These are phyloP conservation scores for Dolichomitus sp. DNA, from an alignment of 2,888 invertebrate species.

Conservation along the genomic window DNA sequence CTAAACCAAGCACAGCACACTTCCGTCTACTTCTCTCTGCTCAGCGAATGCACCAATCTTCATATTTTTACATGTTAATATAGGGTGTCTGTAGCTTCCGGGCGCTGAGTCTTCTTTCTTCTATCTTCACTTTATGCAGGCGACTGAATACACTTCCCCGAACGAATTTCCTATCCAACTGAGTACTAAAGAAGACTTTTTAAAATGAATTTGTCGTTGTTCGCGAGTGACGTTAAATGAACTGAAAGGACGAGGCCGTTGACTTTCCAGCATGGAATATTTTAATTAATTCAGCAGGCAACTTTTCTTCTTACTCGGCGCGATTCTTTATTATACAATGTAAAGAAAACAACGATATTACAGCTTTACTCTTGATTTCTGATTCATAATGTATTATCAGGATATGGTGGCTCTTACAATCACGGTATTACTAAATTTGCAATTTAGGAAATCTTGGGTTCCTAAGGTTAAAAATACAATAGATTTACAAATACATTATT, in stretches of 20 bases:
- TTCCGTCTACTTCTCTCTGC: constrained; percentile 27
- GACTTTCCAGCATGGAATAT: background rate
- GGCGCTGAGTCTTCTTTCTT: constrained; percentile 39
- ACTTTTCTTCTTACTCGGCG: background rate
- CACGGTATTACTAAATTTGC: too few relatives aligned
- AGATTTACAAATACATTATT: too few relatives aligned
- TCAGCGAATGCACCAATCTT: constrained; percentile 68
- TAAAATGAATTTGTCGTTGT: constrained; percentile 43
- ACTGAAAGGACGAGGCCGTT: constrained; percentile 16
- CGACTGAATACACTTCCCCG: constrained; percentile 44
- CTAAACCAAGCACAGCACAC: constrained; percentile 11
- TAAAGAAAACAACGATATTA: too few relatives aligned
- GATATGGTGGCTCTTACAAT: too few relatives aligned
- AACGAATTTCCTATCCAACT: constrained; percentile 34
- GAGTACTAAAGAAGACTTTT: constrained; percentile 30
- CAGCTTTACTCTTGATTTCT: too few relatives aligned
- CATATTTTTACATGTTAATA: constrained; percentile 72
- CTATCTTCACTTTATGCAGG: constrained; percentile 36
- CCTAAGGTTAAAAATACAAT: too few relatives aligned
- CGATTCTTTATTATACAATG: too few relatives aligned
- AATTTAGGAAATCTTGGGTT: background rate
- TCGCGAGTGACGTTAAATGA: constrained; percentile 16
- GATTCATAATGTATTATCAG: too few relatives aligned
- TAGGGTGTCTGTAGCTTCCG: constrained; percentile 19
- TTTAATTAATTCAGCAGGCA: background rate